phyloP scores from a whole-genome alignment of 2,797 vertebrate genomes.

The Mormyrus proboscirostris region DNA sequence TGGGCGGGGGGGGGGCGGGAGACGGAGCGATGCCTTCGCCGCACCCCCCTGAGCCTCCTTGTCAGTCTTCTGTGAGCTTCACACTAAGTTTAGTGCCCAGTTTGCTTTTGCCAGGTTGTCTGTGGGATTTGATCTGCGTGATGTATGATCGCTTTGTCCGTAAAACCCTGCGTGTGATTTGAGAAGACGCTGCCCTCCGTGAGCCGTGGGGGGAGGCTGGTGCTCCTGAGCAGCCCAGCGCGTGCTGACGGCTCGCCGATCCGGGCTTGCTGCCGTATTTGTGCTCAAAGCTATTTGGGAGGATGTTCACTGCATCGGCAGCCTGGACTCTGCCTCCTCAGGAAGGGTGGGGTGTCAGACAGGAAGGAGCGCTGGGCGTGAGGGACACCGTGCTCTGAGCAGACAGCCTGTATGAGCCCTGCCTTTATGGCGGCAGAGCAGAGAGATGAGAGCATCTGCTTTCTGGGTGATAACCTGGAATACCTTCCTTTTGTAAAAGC shows the following conservation, averaged over 20 bases:
- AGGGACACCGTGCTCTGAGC: background rate
- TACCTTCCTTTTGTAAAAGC: no score
- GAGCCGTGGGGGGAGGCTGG: background rate
- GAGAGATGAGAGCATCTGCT: background rate
- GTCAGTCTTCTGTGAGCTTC: background rate
- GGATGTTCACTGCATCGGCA: background rate
- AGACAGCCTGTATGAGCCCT: background rate
- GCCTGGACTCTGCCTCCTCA: background rate
- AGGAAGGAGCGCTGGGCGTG: background rate
- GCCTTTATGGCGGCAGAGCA: background rate
- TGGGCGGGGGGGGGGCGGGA: background rate
- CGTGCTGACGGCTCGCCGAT: background rate
- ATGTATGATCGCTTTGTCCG: background rate
- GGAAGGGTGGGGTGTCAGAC: background rate
- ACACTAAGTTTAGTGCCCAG: background rate
- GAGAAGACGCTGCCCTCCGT: background rate
- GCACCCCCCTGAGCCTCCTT: background rate
- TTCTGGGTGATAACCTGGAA: background rate
- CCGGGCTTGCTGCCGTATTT: background rate
- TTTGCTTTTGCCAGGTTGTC: background rate
- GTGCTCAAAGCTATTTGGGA: background rate
- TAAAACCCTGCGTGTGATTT: background rate
- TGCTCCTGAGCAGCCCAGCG: background rate
- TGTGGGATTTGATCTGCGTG: background rate
- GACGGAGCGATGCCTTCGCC: background rate